phyloP scores from a whole-genome alignment of 2,113 vertebrate species.

The Anhinga rufa region DNA sequence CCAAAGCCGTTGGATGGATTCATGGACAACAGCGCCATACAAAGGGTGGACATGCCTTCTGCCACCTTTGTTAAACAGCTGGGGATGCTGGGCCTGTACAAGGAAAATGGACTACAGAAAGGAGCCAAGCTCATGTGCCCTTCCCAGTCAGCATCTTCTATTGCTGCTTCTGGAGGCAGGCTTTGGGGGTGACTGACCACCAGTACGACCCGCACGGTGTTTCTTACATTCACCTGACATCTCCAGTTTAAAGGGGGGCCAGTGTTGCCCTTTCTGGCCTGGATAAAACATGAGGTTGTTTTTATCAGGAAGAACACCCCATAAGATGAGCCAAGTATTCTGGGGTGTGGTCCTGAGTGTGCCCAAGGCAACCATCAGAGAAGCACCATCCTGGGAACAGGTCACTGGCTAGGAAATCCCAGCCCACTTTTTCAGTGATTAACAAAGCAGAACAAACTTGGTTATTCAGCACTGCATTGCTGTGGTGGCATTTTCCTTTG shows the following conservation, averaged over 20 bases:
- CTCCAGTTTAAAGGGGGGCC: not conserved
- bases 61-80: not conserved
- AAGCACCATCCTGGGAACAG: not conserved
- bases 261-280: not conserved
- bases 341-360: not conserved
- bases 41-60: not conserved
- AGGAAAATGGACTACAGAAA: not conserved
- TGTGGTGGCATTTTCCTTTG: not conserved
- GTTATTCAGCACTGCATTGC: not conserved
- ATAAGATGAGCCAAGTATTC: not conserved
- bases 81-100: not conserved
- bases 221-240: not conserved
- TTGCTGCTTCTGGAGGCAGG: not conserved
- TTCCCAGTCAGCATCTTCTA: not conserved
- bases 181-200: not conserved
- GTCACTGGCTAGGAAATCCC: not conserved
- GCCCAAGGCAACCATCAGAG: not conserved
- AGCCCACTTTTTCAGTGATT: not conserved
- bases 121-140: not conserved
- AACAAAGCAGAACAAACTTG: not conserved
- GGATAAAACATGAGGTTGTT: not conserved
- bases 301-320: not conserved
- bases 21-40: not conserved
- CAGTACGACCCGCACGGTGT: accelerated
- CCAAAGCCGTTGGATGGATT: not conserved